Base-by-base conservation (phyloP, 1,140 invertebrate genomes). In the Notospermus geniculatus region DNA sequence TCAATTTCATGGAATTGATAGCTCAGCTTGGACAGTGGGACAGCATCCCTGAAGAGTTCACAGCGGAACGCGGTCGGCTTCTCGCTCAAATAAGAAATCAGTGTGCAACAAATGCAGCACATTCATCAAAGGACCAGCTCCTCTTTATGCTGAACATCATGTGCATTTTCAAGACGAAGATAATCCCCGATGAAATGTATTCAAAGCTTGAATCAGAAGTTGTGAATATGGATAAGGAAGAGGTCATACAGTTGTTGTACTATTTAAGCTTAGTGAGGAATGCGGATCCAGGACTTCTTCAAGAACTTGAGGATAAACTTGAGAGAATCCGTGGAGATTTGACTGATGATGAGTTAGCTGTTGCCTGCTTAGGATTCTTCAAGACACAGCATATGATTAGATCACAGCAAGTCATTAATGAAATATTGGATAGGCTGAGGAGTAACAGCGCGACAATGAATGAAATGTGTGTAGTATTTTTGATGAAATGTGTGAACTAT, bases 331-430 rank as follows among this genome's bases (percentile, higher is more conserved):
- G 9, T n/a, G 5, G 25, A 5, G 46, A 50, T 50, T 50, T 50
- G 5, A 50, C 19, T n/a, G 46, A 23, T 27, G 46, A 50, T n/a
- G 46, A 50, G n/a, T 27, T 50, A n/a, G 46, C 46, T 50, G 46
- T 50, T 4, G 46, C 46, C 19, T 50, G 46, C 25, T n/a, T 50
- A 7, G 46, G 46, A n/a, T 50, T 50, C 19, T 50, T 23, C 25
- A 50, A n/a, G n/a, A 7, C 46, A 27, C n/a, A 50, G 46, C 46
- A 50, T n/a, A 5, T 50, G 46, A 50, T 50, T 5, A 50, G 19
- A n/a, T 50, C 46, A n/a, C 4, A 50, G n/a, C n/a, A 50, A n/a
- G n/a, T 50, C 9, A 27, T 50, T 27, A n/a, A n/a, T 9, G 46
- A 23, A 23, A 23, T 19, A 9, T 50, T 50, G 46, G 25, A 27